Evolutionary conservation across 2,888 invertebrate genomes (phyloP).

Genomic region (Anarsia innoxiella): DNA sequence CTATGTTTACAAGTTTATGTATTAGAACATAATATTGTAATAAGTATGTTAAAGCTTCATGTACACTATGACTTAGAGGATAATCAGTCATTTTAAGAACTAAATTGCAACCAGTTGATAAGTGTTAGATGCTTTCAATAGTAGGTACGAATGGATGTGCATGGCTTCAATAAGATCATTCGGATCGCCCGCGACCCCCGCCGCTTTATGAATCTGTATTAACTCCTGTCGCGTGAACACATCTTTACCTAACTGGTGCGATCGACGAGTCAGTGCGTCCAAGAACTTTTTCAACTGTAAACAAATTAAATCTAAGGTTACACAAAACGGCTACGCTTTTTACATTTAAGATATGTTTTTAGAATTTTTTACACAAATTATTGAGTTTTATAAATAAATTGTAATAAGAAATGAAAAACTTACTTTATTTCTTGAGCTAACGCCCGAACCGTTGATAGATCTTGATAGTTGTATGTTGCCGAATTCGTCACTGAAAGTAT

Average conservation of each 20-base stretch:
- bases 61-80: no score
- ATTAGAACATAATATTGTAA: no score
- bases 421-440: constrained; percentile 81
- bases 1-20: no score
- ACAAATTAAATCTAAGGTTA: no score
- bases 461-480: constrained; percentile 77
- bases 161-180: constrained; percentile 83
- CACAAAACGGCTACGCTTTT: no score
- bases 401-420: no score
- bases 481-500: constrained; percentile 83
- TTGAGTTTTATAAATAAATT: no score
- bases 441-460: constrained; percentile 83
- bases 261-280: constrained; percentile 78
- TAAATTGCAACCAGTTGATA: constrained; percentile 76
- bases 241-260: constrained; percentile 79
- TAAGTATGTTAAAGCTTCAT: no score
- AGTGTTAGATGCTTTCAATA: constrained; percentile 85
- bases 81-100: no score
- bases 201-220: constrained; percentile 79
- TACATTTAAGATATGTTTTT: no score
- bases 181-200: constrained; percentile 80
- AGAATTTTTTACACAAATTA: no score
- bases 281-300: constrained; percentile 83
- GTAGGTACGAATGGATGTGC: constrained; percentile 89
- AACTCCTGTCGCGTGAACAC: constrained; percentile 86